A percentile compares a stretch with the other conserved stretches of the same genome.
phyloP scores from a whole-genome alignment of 2,888 invertebrate genomes.

The Andrena fulva region DNA sequence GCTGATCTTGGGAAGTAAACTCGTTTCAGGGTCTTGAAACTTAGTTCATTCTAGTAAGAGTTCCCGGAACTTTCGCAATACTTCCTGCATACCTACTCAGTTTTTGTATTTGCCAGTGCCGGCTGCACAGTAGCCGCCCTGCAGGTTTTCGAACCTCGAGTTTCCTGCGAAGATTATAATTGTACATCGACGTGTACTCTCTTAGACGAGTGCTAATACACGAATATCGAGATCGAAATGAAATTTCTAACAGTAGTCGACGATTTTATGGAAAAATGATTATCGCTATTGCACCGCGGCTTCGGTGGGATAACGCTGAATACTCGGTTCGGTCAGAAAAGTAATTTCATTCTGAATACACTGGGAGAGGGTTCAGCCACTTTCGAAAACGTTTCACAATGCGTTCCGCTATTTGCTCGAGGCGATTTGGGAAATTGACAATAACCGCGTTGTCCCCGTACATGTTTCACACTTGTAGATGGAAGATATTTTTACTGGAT shows the following conservation, averaged over 20 bases:
- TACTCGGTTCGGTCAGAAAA: background rate
- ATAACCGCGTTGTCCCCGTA: slow-evolving; percentile 34
- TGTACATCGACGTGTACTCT: background rate
- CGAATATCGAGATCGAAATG: background rate
- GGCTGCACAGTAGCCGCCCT: background rate
- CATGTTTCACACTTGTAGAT: background rate
- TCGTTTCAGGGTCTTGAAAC: slow-evolving; percentile 61
- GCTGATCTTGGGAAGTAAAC: slow-evolving; percentile 60
- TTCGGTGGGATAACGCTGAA: background rate
- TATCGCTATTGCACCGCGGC: background rate
- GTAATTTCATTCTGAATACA: slow-evolving; percentile 27
- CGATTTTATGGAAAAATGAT: background rate
- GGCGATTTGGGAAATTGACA: slow-evolving; percentile 48
- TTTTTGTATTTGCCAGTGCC: slow-evolving; percentile 19
- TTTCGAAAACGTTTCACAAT: background rate
- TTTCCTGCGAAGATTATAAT: slow-evolving; percentile 23
- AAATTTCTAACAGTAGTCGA: background rate
- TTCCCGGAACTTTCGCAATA: slow-evolving; percentile 57
- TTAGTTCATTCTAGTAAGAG: slow-evolving; percentile 61
- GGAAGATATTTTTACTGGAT: slow-evolving; percentile 4
- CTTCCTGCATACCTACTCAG: slow-evolving; percentile 31
- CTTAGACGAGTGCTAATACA: background rate
- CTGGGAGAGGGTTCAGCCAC: background rate
- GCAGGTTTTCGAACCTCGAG: slow-evolving; percentile 45
- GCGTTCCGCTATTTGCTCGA: slow-evolving; percentile 7